Evolutionary conservation across 2,888 invertebrate species (phyloP), one percentile per base, ranked within the genome.

Genomic region (Brachyptera putata): DNA sequence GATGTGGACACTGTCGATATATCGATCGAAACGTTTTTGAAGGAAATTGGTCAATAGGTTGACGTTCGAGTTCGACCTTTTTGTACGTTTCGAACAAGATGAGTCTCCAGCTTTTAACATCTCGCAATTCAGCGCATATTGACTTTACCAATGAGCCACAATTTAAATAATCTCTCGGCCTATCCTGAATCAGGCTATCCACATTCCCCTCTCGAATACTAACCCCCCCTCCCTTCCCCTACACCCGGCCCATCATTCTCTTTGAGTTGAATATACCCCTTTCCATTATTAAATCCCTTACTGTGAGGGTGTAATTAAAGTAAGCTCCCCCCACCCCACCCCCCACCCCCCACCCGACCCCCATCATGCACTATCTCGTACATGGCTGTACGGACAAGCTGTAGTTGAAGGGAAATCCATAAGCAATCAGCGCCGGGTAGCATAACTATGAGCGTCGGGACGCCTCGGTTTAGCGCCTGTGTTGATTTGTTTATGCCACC

Each of bases 221-320:
- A 36, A 14, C 43, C 59, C 41, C 14, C n/a, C 21, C 46, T 25
- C 49, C 46, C 50, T 46, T 3, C 30, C 26, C 37, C 49, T 49
- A 30, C 36, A 11, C 13, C 49, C 39, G 2, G 56, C 39, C 43
- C 48, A 37, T 22, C 21, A 24, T 18, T 49, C 37, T 30, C 60
- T 49, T 34, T 26, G 48, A 39, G 30, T 26, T 46, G 48, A 37
- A 36, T 39, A 49, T 36, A 49, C 57, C 57, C 57, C 46, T 46
- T 48, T 36, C 57, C 63, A 60, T 63, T 60, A 63, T 61, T 58
- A 58, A 59, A 63, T 56, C 63, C 63, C 58, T 58, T 57, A 46
- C 41, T 58, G 48, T 56, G 49, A 60, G 58, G 58, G 61, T 58
- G 63, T 63, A 63, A 63, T 63, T 63, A 63, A 63, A 63, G 63